A percentile compares a stretch with the other conserved stretches of the same genome.
These are phyloP conservation scores for Samia ricini DNA, from an alignment of 1,140 invertebrate species.

Conservation along the genomic window DNA sequence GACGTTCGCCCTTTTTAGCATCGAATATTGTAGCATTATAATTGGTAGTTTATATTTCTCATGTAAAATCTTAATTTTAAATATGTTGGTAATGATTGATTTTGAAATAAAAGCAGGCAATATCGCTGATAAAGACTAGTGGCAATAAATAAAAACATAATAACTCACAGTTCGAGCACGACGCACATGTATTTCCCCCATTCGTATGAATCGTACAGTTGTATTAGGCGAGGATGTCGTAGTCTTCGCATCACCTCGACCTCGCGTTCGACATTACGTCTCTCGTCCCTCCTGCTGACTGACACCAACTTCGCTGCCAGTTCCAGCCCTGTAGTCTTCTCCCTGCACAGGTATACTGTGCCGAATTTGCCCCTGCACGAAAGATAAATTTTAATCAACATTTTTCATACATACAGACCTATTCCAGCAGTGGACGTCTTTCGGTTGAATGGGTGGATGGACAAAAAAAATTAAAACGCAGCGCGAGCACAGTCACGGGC, in stretches of 20 bases:
- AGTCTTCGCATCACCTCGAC: conserved; percentile 97
- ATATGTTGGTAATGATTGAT: too few species aligned
- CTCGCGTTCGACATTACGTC: conserved; percentile 94
- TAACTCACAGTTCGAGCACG: conserved; percentile 96
- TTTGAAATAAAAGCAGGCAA: too few species aligned
- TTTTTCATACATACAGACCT: too few species aligned
- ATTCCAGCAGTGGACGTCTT: too few species aligned
- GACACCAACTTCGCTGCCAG: conserved; percentile 97
- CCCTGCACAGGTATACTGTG: conserved; percentile 94
- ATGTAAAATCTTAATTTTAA: too few species aligned
- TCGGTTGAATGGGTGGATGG: too few species aligned
- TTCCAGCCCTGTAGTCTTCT: conserved; percentile 87
- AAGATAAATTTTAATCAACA: not conserved
- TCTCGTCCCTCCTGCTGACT: conserved; percentile 90
- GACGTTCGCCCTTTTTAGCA: too few species aligned
- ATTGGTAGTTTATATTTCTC: too few species aligned
- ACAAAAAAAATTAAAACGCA: too few species aligned
- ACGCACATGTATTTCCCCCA: conserved; percentile 95
- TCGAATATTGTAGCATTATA: too few species aligned
- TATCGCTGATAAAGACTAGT: not conserved
- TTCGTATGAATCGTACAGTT: conserved; percentile 97
- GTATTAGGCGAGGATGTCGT: conserved; percentile 95
- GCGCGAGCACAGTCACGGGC: too few species aligned
- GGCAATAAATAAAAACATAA: not conserved
- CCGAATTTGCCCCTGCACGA: conserved; percentile 97